Conservation (phyloP, 1,140 invertebrate genomes). For the Drosophila azteca region DNA sequence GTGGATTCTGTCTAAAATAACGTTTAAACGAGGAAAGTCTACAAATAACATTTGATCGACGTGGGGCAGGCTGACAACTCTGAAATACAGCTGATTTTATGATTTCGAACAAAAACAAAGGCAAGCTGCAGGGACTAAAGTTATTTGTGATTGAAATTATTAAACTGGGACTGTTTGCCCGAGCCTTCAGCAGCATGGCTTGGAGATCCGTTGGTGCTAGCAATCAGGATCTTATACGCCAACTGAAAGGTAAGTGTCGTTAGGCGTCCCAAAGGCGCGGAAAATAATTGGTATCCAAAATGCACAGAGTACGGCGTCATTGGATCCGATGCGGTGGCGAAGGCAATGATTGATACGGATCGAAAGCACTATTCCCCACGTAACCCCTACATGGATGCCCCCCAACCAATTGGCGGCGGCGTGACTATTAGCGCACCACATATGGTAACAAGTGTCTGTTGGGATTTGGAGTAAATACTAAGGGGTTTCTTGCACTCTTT, state of each 20-base stretch:
- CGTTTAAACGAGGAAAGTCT: no score
- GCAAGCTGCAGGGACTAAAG: constrained; percentile 30
- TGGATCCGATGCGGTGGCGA: constrained; percentile 89
- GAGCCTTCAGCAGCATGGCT: constrained; percentile 84
- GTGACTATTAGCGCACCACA: constrained; percentile 99
- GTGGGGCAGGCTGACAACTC: neutral
- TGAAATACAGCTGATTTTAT: constrained; percentile 4
- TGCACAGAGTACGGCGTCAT: constrained; percentile 93
- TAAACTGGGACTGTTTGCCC: constrained; percentile 56
- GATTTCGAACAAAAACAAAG: constrained; percentile 22
- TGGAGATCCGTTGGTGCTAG: constrained; percentile 93
- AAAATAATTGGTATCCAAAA: constrained; percentile 73
- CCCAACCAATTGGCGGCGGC: constrained; percentile 94
- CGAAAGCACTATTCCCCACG: constrained; percentile 88
- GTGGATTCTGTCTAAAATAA: no score
- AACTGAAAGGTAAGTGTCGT: constrained; percentile 89
- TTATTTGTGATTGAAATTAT: constrained; percentile 34
- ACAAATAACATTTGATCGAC: no score
- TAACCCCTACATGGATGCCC: constrained; percentile 93
- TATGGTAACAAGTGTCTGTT: constrained; percentile 89
- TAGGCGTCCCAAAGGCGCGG: neutral
- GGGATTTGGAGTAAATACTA: neutral
- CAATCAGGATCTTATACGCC: constrained; percentile 93
- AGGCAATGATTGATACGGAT: constrained; percentile 94
- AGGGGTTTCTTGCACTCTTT: neutral